Evolutionary conservation across 2,797 vertebrate species (phyloP), one percentile per base, ranked within the genome.

Genomic region (Echeneis naucrates): DNA sequence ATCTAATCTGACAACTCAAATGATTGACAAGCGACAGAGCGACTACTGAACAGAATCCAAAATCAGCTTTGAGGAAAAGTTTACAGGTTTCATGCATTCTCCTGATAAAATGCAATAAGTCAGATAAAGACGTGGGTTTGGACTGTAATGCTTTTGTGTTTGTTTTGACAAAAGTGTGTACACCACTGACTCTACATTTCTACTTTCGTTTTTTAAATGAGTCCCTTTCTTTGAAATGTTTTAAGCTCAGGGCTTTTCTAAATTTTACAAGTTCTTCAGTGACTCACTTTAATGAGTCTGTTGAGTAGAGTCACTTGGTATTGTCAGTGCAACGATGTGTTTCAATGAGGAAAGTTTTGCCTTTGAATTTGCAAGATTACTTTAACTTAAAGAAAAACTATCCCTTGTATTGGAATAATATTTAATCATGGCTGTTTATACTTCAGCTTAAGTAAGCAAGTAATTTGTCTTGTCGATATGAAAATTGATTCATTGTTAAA

Each of bases 1-100:
- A 63, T 51, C 13, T 21, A 35, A 21, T 77, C 68, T 66, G 72
- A 77, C 79, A 78, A 64, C 57, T 71, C 33, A 54, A 75, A 74
- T 66, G 56, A 85, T 67, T 19, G 75, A 33, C 62, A 55, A 6
- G 44, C 14, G 8, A 69, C 48, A 42, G 45, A 45, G n/a, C 12
- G 30, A 42, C 23, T 19, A 33, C 26, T 38, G 21, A 44, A 75
- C 67, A 32, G 6, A 62, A 57, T 19, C 21, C 3, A 32, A 8
- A 8, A 54, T 64, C 19, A 66, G 35, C n/a, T 65, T 58, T 51
- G 14, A 56, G 33, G 58, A 37, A 47, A 38, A 44, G 2, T 52
- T 54, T 64, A 30, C 33, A 57, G 23, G 62, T 27, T 50, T 4
- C 21, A 35, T 8, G 44, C 33, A 8, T 1, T 58, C 12, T 50